Evolutionary conservation across 2,888 invertebrate genomes (phyloP).

Genomic region (Diarsia brunnea): DNA sequence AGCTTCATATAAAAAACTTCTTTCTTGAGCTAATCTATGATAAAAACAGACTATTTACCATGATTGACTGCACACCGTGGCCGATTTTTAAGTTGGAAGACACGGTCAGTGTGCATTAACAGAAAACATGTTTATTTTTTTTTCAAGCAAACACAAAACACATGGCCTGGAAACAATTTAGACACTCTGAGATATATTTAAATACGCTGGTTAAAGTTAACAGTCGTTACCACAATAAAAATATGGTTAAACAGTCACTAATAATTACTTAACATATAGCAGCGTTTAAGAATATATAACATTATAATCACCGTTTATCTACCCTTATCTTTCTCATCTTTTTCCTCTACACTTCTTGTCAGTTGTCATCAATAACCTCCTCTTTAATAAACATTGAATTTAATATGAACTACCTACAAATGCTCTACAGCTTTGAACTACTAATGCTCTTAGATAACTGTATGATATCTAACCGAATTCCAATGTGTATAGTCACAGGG

Average conservation of each 20-base stretch:
- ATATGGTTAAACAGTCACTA: background rate
- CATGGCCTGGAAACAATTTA: background rate
- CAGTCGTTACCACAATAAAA: background rate
- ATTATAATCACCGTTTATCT: too few species aligned
- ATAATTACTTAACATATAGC: background rate
- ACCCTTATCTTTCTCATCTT: too few species aligned
- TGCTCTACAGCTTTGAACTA: background rate
- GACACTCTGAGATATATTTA: background rate
- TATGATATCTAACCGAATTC: conserved; percentile 22
- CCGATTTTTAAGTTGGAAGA: background rate
- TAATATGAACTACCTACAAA: conserved; percentile 4
- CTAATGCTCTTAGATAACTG: conserved; percentile 42
- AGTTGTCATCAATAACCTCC: background rate
- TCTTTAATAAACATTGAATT: background rate
- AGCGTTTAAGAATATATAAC: too few species aligned
- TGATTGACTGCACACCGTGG: conserved; percentile 18
- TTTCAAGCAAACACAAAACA: background rate
- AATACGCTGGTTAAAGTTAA: background rate
- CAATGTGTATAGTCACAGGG: conserved; percentile 26
- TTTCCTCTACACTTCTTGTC: background rate
- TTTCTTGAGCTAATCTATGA: conserved; percentile 13
- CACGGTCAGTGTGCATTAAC: background rate
- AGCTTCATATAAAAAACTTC: conserved; percentile 49
- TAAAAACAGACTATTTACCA: conserved; percentile 26
- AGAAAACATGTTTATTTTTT: background rate